A percentile compares a stretch with the other conserved stretches of the same genome.
Conservation (phyloP, 2,113 vertebrate genomes). For the Brienomyrus longianalis region DNA sequence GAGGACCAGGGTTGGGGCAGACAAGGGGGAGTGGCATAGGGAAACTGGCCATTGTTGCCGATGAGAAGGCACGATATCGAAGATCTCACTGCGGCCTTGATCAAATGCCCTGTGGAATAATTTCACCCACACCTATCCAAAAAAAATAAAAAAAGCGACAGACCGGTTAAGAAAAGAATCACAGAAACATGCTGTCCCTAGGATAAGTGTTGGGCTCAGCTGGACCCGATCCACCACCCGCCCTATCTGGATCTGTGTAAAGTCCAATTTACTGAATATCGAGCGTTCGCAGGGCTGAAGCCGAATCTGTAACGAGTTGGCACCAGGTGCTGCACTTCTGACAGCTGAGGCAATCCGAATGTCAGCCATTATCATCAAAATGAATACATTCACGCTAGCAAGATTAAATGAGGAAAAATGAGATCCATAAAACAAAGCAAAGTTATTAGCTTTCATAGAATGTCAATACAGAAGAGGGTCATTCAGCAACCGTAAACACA, state of each 20-base stretch:
- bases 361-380: neutral
- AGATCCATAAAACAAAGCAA: neutral
- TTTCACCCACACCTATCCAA: neutral
- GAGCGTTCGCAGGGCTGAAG: neutral
- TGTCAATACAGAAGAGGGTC: slow-evolving; percentile 7
- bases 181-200: slow-evolving; percentile 31
- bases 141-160: neutral
- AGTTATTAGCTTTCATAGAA: neutral
- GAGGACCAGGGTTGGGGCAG: neutral
- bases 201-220: slow-evolving; percentile 17
- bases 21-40: neutral
- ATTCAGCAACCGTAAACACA: neutral
- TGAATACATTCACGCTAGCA: neutral
- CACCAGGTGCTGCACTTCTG: neutral
- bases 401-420: neutral
- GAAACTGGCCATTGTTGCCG: neutral
- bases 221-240: slow-evolving; percentile 26
- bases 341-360: neutral
- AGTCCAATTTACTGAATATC: neutral
- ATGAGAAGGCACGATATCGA: neutral
- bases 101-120: neutral
- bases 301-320: neutral
- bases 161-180: neutral
- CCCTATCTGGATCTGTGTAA: neutral
- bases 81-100: neutral